Base-by-base conservation (phyloP, 2,888 invertebrate genomes). In the Lasioglossum vierecki region DNA sequence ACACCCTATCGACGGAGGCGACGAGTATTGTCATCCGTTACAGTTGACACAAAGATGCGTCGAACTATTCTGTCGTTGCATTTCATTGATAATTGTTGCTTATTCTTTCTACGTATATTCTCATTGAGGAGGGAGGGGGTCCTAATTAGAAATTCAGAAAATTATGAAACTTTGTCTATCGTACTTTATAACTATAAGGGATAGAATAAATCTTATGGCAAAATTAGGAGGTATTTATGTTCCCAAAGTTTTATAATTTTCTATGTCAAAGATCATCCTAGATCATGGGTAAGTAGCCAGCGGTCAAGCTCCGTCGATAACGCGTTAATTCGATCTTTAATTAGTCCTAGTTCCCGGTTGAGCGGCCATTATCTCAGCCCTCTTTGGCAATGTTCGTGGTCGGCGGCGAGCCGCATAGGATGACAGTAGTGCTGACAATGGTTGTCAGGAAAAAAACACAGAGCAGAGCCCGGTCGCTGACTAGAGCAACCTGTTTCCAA, bases 401-500 rank as follows among this genome's bases (percentile, higher is more conserved):
- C 94, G 95, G 96, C 90, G 95, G 97, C 90, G 96, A 97, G 93
- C 95, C 97, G 95, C 95, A 97, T 76, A 98, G 95, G 90, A 98
- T 98, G 87, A 97, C 97, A 1, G 97, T 97, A 0, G 98, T 98
- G n/a, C 98, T 97, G 88, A 97, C 96, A 75, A 97, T 96, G 13
- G 98, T 98, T 80, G 97, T 97, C 85, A 98, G 95, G 84, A 97
- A 96, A 95, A 98, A 98, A 39, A 97, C 96, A 83, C 97, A 97
- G 26, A 98, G 96, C 0, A 98, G 96, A 5, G 97, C 96, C 63
- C 97, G 96, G 94, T 98, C 98, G 84, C 98, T 96, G 22, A 98
- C 98, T 78, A 98, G 96, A 1, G 98, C 98, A 84, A 94, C 95
- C 92, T 97, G 97, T 91, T 97, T 98, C 98, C 98, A 98, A 94